Conservation (phyloP, 2,113 vertebrate species). For the Prionailurus viverrinus region DNA sequence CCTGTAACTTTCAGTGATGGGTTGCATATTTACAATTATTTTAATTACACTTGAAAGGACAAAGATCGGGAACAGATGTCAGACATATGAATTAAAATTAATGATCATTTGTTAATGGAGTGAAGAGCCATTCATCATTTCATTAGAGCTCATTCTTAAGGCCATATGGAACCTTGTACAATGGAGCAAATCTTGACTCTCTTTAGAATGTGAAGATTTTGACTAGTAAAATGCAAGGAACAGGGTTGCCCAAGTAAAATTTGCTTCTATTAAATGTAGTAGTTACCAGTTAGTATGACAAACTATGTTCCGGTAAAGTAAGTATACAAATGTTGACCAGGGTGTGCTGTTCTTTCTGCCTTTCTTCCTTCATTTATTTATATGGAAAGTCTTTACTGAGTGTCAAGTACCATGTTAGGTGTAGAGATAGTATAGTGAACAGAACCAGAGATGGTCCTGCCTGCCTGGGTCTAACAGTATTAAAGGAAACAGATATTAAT, state of each 20-base stretch:
- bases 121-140: constrained; percentile 67
- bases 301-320: neutral
- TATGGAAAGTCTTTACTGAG: neutral
- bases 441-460: neutral
- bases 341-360: neutral
- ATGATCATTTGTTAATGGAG: constrained; percentile 74
- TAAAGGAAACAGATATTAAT: constrained; percentile 23
- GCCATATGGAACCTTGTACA: constrained; percentile 66
- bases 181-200: constrained; percentile 65
- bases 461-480: neutral
- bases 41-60: constrained; percentile 71
- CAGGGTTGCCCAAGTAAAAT: neutral
- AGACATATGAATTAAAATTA: constrained; percentile 80
- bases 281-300: constrained; percentile 12
- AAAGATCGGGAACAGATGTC: constrained; percentile 78
- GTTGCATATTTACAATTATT: constrained; percentile 74
- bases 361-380: neutral
- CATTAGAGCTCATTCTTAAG: constrained; percentile 71
- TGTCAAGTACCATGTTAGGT: neutral
- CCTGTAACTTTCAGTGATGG: constrained; percentile 48
- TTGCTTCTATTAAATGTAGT: constrained; percentile 13
- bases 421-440: neutral
- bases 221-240: constrained; percentile 17
- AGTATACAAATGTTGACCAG: neutral
- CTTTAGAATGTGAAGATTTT: constrained; percentile 56